Base-by-base conservation (phyloP, 1,140 invertebrate species). In the Drosophila melanica region DNA sequence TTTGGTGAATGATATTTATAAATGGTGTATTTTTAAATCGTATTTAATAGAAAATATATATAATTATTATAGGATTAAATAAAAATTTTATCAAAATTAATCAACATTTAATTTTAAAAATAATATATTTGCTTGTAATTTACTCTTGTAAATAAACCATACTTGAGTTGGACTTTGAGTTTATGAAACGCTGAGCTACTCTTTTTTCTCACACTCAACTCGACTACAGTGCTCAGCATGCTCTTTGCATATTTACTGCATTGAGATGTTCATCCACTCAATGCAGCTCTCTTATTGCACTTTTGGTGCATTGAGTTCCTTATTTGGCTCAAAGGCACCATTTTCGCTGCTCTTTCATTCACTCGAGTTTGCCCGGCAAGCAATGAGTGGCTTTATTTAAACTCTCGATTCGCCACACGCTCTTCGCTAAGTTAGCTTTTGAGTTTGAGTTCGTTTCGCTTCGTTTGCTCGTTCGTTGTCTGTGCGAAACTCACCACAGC, bases 401-500 rank as follows among this genome's bases (percentile, higher is more conserved):
- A 18, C 37, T 54, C 39, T 23, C 7, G 27, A 1, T 5, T 7
- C 27, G 27, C 5, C 23, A 18, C 10, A 16, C 9, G 35, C 47
- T 57, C 69, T 62, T 67, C 30, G 27, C 41, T 30, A 44, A 16
- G 20, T 39, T 35, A n/a, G 11, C 47, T 41, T 67, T 47, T 33
- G 55, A 68, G 64, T 35, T 14, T 14, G 44, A 33, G 55, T 67
- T 18, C 3, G 12, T 12, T 10, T 66, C 23, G 35, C 9, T 30
- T 59, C 33, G n/a, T 30, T 33, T 16, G 39, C 23, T 9, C 8
- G 33, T 35, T 35, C 33, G 33, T 35, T 35, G 33, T 1, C 16
- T 6, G 33, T 10, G 33, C 14, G n/a, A 76, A 73, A 77, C 53
- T 66, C 82, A 87, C 82, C 82, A 68, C 59, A 66, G 79, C 42